Evolutionary conservation across 1,140 invertebrate genomes (phyloP).

Genomic region (Drosophila pseudoobscura): DNA sequence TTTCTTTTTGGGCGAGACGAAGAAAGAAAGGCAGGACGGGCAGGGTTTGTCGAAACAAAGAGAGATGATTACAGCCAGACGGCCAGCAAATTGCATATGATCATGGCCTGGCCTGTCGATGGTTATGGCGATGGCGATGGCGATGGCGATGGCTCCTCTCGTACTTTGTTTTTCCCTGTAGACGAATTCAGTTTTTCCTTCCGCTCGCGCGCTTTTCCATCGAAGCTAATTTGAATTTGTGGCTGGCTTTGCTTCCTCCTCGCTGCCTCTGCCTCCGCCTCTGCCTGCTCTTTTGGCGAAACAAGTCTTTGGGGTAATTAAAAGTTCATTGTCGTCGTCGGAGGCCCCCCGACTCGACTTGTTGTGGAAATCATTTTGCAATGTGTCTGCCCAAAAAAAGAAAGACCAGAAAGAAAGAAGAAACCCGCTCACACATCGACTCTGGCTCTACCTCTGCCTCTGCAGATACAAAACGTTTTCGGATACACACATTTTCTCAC

Average conservation of each 20-base stretch:
- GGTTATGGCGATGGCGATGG: too few species aligned
- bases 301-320: slow-evolving; percentile 64
- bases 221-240: slow-evolving; percentile 39
- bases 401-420: slow-evolving; percentile 14
- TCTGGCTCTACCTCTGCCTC: not conserved
- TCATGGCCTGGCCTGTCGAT: slow-evolving; percentile 22
- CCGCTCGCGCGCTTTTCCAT: slow-evolving; percentile 7
- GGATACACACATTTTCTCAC: slow-evolving; percentile 56
- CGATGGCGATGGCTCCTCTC: too few species aligned
- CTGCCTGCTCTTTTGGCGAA: slow-evolving; percentile 42
- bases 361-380: slow-evolving; percentile 71
- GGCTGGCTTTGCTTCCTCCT: slow-evolving; percentile 1
- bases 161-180: slow-evolving; percentile 7
- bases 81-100: slow-evolving; percentile 42
- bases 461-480: too few species aligned
- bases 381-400: slow-evolving; percentile 52
- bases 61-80: slow-evolving; percentile 26
- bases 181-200: slow-evolving; percentile 27
- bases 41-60: slow-evolving; percentile 22
- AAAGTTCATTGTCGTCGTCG: slow-evolving; percentile 69
- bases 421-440: slow-evolving; percentile 17
- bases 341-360: slow-evolving; percentile 13
- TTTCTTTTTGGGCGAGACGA: not conserved
- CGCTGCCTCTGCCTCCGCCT: not conserved
- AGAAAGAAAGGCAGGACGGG: not conserved